Percentiles rank a stretch among this genome's conserved stretches.
Conservation (phyloP, 92 coral and sea anemone genomes). For the Galaxea fascicularis region DNA sequence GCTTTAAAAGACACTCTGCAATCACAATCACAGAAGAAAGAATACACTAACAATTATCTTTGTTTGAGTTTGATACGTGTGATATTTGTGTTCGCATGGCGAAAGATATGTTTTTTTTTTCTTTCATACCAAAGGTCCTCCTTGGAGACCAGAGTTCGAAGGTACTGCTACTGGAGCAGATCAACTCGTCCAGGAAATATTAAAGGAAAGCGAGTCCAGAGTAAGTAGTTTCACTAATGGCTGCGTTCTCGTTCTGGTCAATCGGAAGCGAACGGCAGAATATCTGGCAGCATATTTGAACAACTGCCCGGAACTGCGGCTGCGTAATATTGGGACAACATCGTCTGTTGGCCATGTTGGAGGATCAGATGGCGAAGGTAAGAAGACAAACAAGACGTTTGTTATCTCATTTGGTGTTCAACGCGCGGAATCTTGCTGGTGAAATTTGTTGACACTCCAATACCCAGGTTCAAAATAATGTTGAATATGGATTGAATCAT, state of each 20-base stretch:
- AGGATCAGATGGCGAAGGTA: conserved; percentile 55
- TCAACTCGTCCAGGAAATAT: conserved; percentile 73
- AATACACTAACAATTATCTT: too few relatives aligned
- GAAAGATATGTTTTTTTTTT: neutral
- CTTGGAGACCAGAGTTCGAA: conserved; percentile 14
- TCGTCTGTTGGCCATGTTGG: conserved; percentile 62
- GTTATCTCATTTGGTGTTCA: neutral
- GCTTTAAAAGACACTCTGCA: too few relatives aligned
- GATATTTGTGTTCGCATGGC: too few relatives aligned
- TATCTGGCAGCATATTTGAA: conserved; percentile 75
- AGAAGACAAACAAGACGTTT: neutral
- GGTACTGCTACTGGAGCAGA: conserved; percentile 73
- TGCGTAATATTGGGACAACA: conserved; percentile 67
- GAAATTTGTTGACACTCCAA: too few relatives aligned
- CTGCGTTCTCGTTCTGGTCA: conserved; percentile 85
- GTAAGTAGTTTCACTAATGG: conserved; percentile 54
- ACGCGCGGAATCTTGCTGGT: too few relatives aligned
- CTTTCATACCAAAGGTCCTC: neutral
- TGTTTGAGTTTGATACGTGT: too few relatives aligned
- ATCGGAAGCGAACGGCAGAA: conserved; percentile 77
- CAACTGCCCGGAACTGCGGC: conserved; percentile 52
- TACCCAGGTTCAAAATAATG: too few relatives aligned
- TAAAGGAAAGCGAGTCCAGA: conserved; percentile 60
- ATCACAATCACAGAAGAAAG: too few relatives aligned
- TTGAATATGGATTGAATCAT: too few relatives aligned